phyloP scores from a whole-genome alignment of 2,888 invertebrate genomes.

The Thymelicus lineola region DNA sequence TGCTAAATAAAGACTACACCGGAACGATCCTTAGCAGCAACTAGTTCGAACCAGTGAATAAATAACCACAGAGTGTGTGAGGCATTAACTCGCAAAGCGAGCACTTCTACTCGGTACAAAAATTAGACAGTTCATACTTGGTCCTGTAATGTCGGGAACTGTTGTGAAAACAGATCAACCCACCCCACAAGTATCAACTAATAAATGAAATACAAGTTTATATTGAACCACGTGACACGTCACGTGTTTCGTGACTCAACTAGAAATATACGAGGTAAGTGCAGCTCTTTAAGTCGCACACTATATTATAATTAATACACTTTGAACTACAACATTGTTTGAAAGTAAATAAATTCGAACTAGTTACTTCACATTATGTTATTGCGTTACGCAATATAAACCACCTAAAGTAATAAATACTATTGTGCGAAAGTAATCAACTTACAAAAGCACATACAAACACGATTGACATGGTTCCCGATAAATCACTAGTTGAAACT shows the following conservation, averaged over 20 bases:
- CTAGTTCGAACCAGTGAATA: not conserved
- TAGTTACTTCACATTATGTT: conserved; percentile 6
- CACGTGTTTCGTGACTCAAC: not conserved
- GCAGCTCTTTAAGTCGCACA: no score
- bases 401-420: conserved; percentile 1
- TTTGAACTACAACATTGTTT: not conserved
- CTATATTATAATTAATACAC: not conserved
- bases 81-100: no score
- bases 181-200: no score
- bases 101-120: no score
- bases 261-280: not conserved
- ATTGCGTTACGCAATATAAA: not conserved
- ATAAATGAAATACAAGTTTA: not conserved
- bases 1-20: conserved; percentile 6
- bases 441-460: not conserved
- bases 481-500: not conserved
- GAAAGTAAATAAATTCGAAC: not conserved
- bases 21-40: not conserved
- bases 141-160: no score
- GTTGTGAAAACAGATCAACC: no score
- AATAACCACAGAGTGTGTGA: no score
- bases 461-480: not conserved
- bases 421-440: conserved; percentile 6
- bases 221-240: not conserved
- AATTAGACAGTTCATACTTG: no score